Evolutionary conservation across 2,888 invertebrate species (phyloP).

Genomic region (Cerceris ruficornis): DNA sequence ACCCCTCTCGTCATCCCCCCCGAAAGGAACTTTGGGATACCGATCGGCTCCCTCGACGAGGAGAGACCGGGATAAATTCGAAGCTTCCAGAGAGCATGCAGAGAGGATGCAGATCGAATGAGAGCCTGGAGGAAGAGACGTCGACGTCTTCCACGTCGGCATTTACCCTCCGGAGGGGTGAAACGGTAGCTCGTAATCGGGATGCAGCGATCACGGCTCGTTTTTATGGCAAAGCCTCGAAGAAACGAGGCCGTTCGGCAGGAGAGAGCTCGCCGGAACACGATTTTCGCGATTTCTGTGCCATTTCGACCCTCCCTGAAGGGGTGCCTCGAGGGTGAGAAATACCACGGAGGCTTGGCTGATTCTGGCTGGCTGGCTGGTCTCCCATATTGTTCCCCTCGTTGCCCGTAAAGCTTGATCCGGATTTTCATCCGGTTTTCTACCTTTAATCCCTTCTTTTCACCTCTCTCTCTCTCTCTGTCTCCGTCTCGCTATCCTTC

Average conservation of each 20-base stretch:
- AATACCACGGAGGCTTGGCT: background rate
- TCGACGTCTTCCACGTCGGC: slow-evolving; percentile 18
- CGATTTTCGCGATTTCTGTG: slow-evolving; percentile 56
- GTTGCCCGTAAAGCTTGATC: slow-evolving; percentile 21
- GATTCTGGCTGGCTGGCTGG: slow-evolving; percentile 20
- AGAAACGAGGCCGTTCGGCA: slow-evolving; percentile 46
- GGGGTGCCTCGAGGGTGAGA: slow-evolving; percentile 16
- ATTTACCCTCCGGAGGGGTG: slow-evolving; percentile 18
- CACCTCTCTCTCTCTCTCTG: slow-evolving; percentile 24
- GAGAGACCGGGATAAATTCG: background rate
- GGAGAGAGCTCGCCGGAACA: slow-evolving; percentile 44
- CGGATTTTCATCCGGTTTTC: slow-evolving; percentile 47
- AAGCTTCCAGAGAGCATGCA: too few species aligned
- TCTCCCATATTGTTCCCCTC: slow-evolving; percentile 58
- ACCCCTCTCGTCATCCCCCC: background rate
- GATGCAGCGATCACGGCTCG: slow-evolving; percentile 41
- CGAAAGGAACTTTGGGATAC: background rate
- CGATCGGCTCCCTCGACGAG: background rate
- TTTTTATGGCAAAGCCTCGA: slow-evolving; percentile 45
- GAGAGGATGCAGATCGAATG: background rate
- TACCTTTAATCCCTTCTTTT: slow-evolving; percentile 22
- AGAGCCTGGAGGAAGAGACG: slow-evolving; percentile 32
- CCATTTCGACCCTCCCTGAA: slow-evolving; percentile 40
- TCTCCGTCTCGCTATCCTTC: slow-evolving; percentile 3
- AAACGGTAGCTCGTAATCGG: slow-evolving; percentile 17